Evolutionary conservation across 2,797 vertebrate species (phyloP).

Genomic region (Sciurus vulgaris): DNA sequence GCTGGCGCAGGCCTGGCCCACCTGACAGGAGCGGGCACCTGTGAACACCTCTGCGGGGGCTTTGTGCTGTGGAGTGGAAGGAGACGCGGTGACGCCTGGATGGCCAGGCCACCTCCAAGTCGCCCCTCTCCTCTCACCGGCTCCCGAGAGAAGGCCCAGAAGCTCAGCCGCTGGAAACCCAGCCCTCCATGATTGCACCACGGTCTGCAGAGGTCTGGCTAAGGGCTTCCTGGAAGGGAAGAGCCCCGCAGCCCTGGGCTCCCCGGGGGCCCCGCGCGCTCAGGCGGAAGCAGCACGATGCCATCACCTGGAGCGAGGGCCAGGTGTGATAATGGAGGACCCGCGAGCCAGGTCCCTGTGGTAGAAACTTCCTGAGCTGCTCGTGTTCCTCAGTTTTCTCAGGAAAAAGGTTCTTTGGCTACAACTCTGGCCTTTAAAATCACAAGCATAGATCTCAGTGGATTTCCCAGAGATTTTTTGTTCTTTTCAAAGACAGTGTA

Average conservation of each 20-base stretch:
- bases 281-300: slow-evolving; percentile 94
- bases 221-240: slow-evolving; percentile 93
- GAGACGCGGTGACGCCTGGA: slow-evolving; percentile 84
- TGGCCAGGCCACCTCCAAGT: slow-evolving; percentile 81
- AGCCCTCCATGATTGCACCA: slow-evolving; percentile 93
- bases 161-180: slow-evolving; percentile 93
- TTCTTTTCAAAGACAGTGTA: neutral
- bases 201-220: slow-evolving; percentile 94
- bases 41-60: slow-evolving; percentile 57
- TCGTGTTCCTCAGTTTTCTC: neutral
- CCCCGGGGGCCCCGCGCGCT: slow-evolving; percentile 74
- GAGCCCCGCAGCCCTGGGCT: slow-evolving; percentile 84
- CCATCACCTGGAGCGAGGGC: slow-evolving; percentile 91
- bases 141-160: slow-evolving; percentile 89
- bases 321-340: slow-evolving; percentile 81
- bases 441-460: neutral
- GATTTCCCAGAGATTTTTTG: neutral
- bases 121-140: slow-evolving; percentile 91
- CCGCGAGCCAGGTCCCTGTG: slow-evolving; percentile 11
- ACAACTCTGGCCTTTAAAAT: neutral
- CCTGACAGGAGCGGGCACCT: slow-evolving; percentile 79
- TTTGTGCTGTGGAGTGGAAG: slow-evolving; percentile 66
- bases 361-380: neutral
- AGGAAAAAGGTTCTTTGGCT: neutral
- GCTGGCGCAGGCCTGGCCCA: slow-evolving; percentile 58